Conservation (phyloP, 2,113 vertebrate genomes). For the Neoarius graeffei region DNA sequence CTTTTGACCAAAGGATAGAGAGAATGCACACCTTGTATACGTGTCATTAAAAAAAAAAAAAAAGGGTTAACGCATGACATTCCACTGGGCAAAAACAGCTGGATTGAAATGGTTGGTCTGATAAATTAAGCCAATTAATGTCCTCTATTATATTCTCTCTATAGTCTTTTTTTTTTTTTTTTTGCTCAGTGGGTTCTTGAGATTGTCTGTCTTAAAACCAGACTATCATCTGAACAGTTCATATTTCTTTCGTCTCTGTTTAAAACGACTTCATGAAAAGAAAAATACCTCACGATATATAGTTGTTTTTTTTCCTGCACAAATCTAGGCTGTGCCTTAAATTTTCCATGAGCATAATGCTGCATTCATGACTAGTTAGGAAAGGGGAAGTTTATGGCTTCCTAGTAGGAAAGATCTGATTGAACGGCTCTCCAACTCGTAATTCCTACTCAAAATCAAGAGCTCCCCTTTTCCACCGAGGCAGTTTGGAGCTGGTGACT, state of each 20-base stretch:
- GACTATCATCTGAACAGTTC: not conserved
- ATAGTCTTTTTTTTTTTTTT: not conserved
- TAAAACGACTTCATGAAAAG: not conserved
- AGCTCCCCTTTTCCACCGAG: no score
- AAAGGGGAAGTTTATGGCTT: not conserved
- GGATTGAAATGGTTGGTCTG: not conserved
- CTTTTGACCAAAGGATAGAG: constrained; percentile 53
- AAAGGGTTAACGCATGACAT: no score
- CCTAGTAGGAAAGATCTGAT: not conserved
- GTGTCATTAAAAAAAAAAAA: not conserved
- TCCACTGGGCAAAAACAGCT: not conserved
- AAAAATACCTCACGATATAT: constrained; percentile 7
- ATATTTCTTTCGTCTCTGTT: not conserved
- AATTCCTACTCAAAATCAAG: not conserved
- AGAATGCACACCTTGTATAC: not conserved
- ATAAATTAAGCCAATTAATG: not conserved
- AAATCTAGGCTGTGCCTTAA: constrained; percentile 9
- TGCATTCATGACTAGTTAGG: not conserved
- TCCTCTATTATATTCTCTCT: not conserved
- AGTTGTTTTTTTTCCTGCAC: not conserved
- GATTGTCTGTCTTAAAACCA: not conserved
- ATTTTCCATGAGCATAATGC: not conserved
- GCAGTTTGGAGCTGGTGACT: no score
- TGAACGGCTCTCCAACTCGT: not conserved
- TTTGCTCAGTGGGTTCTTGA: constrained; percentile 9